Conservation (phyloP, 1,140 invertebrate species). For the Himalopsyche phryganea region DNA sequence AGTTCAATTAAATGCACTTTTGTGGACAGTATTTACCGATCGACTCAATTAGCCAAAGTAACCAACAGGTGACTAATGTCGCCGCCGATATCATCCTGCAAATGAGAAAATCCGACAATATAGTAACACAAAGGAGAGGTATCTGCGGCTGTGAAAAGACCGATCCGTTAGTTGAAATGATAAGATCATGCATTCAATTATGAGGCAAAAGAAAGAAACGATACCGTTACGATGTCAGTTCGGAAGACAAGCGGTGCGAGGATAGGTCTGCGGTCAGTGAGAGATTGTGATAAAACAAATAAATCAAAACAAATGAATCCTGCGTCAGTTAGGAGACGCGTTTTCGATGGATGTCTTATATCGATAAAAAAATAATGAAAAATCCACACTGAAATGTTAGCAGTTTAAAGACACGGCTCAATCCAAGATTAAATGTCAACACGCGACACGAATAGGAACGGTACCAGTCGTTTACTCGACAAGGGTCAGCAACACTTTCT, state of each 20-base stretch:
- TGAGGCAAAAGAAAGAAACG: background rate
- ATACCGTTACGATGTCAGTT: background rate
- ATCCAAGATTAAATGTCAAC: background rate
- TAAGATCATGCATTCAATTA: slow-evolving; percentile 10
- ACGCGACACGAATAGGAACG: background rate
- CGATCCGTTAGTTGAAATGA: background rate
- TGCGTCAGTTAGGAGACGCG: no score
- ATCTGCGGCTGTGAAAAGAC: background rate
- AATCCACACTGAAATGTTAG: no score
- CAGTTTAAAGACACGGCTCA: background rate
- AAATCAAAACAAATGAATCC: no score
- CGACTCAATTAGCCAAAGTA: slow-evolving; percentile 48
- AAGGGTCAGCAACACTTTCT: slow-evolving; percentile 78
- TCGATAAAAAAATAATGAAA: background rate
- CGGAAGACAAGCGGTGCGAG: slow-evolving; percentile 17
- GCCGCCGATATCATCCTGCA: slow-evolving; percentile 53
- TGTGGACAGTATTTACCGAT: no score
- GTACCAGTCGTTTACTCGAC: slow-evolving; percentile 59
- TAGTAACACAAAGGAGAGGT: background rate
- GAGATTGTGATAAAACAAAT: slow-evolving; percentile 4
- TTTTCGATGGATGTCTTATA: no score
- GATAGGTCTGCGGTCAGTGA: slow-evolving; percentile 19
- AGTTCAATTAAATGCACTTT: background rate
- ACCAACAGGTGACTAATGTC: slow-evolving; percentile 56
- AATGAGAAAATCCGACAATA: slow-evolving; percentile 38